A percentile compares a stretch with the other conserved stretches of the same genome.
These are phyloP conservation scores for Penaeus monodon DNA, from an alignment of 2,888 invertebrate species.

Conservation along the genomic window DNA sequence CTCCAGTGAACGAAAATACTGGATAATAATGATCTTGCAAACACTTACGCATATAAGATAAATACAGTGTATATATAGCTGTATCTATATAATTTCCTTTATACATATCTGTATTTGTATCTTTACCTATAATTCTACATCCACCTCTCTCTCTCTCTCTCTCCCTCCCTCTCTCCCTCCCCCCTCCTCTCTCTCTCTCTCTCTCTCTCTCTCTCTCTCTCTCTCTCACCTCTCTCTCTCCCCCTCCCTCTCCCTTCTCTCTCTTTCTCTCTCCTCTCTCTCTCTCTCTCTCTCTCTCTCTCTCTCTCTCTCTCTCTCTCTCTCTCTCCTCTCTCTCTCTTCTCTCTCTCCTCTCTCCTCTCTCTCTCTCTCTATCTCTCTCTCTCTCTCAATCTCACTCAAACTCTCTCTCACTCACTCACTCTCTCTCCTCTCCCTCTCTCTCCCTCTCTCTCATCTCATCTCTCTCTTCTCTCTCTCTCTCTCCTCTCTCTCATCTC, in stretches of 20 bases:
- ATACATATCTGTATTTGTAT: not conserved
- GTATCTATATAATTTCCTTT: no score
- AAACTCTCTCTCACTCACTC: not conserved
- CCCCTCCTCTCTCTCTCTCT: no score
- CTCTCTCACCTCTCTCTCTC: no score
- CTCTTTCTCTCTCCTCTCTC: not conserved
- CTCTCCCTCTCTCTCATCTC: not conserved
- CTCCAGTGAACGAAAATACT: no score
- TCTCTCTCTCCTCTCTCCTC: constrained; percentile 30
- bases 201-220: no score
- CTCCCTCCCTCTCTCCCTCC: no score
- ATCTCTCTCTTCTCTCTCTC: constrained; percentile 27
- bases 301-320: not conserved
- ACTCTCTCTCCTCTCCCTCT: not conserved
- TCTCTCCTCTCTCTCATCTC: constrained; percentile 23
- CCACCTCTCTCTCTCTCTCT: no score
- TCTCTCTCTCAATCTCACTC: constrained; percentile 32
- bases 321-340: not conserved
- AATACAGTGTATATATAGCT: no score
- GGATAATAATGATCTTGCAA: no score
- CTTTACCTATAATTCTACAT: not conserved
- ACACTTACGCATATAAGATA: no score
- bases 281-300: no score
- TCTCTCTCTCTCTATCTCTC: constrained; percentile 37
- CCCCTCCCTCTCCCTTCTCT: not conserved